Conservation (phyloP, 2,113 vertebrate species). For the Malurus elegans region DNA sequence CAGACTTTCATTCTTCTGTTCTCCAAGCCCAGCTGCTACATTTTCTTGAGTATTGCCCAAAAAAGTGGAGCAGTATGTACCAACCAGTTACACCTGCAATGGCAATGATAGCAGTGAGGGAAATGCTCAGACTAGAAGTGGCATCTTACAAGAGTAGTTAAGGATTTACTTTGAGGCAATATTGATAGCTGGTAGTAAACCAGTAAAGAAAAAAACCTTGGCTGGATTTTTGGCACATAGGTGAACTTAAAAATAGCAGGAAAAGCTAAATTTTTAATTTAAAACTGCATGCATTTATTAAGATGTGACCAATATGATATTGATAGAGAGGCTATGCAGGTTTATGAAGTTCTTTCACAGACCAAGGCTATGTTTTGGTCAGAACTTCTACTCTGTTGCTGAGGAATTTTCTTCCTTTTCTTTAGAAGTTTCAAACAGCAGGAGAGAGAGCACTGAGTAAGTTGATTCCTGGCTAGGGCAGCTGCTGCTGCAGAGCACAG, state of each 20-base stretch:
- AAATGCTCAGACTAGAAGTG: neutral
- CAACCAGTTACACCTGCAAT: neutral
- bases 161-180: neutral
- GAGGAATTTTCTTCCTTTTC: neutral
- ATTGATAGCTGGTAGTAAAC: neutral
- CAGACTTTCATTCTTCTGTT: neutral
- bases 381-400: neutral
- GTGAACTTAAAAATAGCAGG: neutral
- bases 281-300: neutral
- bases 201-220: neutral
- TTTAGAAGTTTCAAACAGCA: neutral
- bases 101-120: neutral
- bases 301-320: neutral
- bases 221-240: neutral
- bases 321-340: neutral
- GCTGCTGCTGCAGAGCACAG: neutral
- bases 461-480: neutral
- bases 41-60: neutral
- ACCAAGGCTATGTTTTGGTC: neutral
- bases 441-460: neutral
- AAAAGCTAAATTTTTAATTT: neutral
- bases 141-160: neutral
- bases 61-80: neutral
- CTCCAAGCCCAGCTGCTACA: fast-evolving
- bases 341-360: neutral